Base-by-base conservation (phyloP, 2,797 vertebrate genomes). In the Danio kyathit region DNA sequence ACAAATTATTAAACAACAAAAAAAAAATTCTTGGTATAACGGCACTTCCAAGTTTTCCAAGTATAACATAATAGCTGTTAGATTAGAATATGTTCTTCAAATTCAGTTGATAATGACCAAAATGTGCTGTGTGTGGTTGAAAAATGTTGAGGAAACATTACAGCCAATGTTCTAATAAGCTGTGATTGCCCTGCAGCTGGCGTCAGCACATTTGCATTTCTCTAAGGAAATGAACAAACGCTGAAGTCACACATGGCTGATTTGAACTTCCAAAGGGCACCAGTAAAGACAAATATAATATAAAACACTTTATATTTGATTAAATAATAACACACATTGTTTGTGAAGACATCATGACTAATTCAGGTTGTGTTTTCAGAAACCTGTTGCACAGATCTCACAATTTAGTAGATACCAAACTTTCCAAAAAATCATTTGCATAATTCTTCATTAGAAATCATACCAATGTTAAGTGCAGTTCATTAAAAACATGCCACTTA, bases 71-170 rank as follows among this genome's bases (percentile, higher is more conserved):
- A 67, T 14, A 57, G 5, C 54, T 57, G 9, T 57, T 57, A 57
- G 17, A 12, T 21, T 57, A 29, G 13, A 12, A 67, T 7, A 14
- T n/a, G n/a, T 21, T 48, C 5, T 29, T 67, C 65, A 49, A 44
- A 67, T 0, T 5, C 17, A 67, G 17, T 12, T 14, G 19, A 21
- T 48, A 16, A 67, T 3, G 2, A 16, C 13, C 0, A 8, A 49
- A 21, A 14, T 14, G 12, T 44, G 12, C 7, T 41, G 82, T 63
- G 49, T 67, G 81, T 71, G 46, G 51, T 44, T 63, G 81, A n/a
- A 40, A 61, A 63, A 41, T 16, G 5, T 44, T 48, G 12, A 5
- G 65, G 19, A 5, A 5, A 29, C 1, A 29, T 51, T 11, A 21
- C 40, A 2, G 14, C 38, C 14, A 41, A 14, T 2, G 61, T 16